Conservation (phyloP, 2,113 vertebrate genomes). For the Perognathus longimembris region DNA sequence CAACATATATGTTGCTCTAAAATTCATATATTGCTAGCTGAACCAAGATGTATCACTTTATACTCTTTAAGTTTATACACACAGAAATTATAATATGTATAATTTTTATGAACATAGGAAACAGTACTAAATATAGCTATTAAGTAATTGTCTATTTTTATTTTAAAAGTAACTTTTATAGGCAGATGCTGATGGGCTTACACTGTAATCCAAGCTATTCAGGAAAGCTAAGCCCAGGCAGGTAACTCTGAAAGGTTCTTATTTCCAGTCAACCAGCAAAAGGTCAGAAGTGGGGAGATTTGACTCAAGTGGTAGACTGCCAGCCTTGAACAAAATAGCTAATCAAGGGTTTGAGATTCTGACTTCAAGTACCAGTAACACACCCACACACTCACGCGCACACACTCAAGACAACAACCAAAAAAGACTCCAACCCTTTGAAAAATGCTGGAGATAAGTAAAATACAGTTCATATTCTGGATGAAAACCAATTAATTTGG, state of each 20-base stretch:
- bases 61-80: not conserved
- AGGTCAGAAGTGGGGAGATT: too few species aligned
- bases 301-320: too few species aligned
- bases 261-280: too few species aligned
- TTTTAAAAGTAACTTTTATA: not conserved
- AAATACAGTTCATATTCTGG: not conserved
- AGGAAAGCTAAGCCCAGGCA: too few species aligned
- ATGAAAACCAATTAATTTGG: not conserved
- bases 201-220: not conserved
- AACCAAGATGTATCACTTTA: not conserved
- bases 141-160: not conserved
- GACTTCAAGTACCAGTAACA: not conserved
- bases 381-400: too few species aligned
- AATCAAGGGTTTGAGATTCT: too few species aligned
- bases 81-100: slow-evolving; percentile 10
- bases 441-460: not conserved
- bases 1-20: not conserved
- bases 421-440: not conserved
- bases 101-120: not conserved
- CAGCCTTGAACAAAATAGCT: too few species aligned
- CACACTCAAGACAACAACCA: too few species aligned
- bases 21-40: not conserved
- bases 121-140: not conserved
- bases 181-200: too few species aligned
- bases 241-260: too few species aligned